Conservation (phyloP, 2,888 invertebrate species). For the Lordiphosa fenestrarum region DNA sequence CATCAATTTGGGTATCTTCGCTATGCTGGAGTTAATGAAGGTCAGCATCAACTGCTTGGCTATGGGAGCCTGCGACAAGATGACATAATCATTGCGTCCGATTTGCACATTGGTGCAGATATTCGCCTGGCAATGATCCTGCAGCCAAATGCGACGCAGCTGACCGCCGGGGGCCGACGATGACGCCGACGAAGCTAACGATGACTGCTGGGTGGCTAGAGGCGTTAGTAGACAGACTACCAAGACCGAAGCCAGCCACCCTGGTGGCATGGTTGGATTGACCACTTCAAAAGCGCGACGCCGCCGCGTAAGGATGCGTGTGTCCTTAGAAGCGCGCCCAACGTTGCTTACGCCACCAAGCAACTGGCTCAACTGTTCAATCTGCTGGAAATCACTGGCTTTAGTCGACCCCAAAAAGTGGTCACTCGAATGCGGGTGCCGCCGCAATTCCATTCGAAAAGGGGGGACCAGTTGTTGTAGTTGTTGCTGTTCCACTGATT, state of each 20-base stretch:
- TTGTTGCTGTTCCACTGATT: slow-evolving; percentile 57
- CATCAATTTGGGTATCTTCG: slow-evolving; percentile 78
- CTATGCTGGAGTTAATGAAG: slow-evolving; percentile 77
- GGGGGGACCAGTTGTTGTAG: slow-evolving; percentile 1
- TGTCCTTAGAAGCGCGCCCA: background rate
- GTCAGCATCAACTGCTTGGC: slow-evolving; percentile 72
- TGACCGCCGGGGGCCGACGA: slow-evolving; percentile 50
- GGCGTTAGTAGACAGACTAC: slow-evolving; percentile 15
- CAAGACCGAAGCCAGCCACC: slow-evolving; percentile 17
- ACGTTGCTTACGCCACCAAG: slow-evolving; percentile 52
- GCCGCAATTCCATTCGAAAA: slow-evolving; percentile 3
- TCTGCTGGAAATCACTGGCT: slow-evolving; percentile 28
- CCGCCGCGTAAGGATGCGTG: slow-evolving; percentile 17
- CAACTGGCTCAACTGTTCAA: slow-evolving; percentile 63
- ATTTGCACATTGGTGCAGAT: slow-evolving; percentile 74
- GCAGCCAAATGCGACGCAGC: slow-evolving; percentile 77
- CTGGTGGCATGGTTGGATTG: slow-evolving; percentile 10
- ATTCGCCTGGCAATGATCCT: slow-evolving; percentile 77
- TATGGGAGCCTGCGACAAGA: slow-evolving; percentile 74
- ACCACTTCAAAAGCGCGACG: slow-evolving; percentile 19
- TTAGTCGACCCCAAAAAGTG: slow-evolving; percentile 23
- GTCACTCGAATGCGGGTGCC: slow-evolving; percentile 1
- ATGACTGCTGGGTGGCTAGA: slow-evolving; percentile 6
- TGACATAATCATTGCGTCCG: slow-evolving; percentile 77
- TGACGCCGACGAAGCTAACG: slow-evolving; percentile 10